Evolutionary conservation across 1,140 invertebrate species (phyloP).

Genomic region (Drosophila melanica): DNA sequence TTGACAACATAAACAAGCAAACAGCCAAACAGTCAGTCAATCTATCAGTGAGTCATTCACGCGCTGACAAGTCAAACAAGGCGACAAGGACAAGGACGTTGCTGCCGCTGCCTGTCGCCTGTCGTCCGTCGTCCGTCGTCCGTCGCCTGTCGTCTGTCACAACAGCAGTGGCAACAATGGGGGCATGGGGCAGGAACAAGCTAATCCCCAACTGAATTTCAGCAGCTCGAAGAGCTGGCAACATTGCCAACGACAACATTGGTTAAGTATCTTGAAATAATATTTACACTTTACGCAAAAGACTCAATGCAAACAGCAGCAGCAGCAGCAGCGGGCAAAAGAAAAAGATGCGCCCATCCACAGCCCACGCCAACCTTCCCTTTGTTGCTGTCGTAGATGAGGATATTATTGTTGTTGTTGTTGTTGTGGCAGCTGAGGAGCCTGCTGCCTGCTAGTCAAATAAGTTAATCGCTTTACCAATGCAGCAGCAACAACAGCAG

Average conservation of each 20-base stretch:
- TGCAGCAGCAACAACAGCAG: constrained; percentile 3
- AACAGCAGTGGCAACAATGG: background rate
- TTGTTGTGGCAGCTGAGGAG: background rate
- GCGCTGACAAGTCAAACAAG: constrained; percentile 72
- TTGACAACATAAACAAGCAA: constrained; percentile 63
- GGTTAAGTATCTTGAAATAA: constrained; percentile 78
- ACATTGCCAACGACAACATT: constrained; percentile 57
- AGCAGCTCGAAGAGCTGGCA: constrained; percentile 19
- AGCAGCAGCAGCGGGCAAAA: constrained; percentile 7
- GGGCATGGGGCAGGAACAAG: constrained; percentile 37
- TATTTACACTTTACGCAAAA: constrained; percentile 79
- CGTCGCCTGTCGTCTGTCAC: constrained; percentile 20
- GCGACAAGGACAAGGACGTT: constrained; percentile 68
- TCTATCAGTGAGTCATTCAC: constrained; percentile 73
- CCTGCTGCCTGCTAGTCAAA: constrained; percentile 51
- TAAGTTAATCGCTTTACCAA: constrained; percentile 72
- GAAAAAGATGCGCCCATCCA: constrained; percentile 16
- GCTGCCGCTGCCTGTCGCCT: constrained; percentile 12
- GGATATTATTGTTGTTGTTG: constrained; percentile 14
- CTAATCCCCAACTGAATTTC: constrained; percentile 63
- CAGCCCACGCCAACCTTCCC: background rate
- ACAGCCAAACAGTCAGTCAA: constrained; percentile 52
- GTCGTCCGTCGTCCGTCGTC: constrained; percentile 10
- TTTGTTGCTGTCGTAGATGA: background rate
- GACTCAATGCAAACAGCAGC: constrained; percentile 68